Evolutionary conservation across 2,888 invertebrate genomes (phyloP), one percentile per base, ranked within the genome.

Genomic region (Cerastis leucographa): DNA sequence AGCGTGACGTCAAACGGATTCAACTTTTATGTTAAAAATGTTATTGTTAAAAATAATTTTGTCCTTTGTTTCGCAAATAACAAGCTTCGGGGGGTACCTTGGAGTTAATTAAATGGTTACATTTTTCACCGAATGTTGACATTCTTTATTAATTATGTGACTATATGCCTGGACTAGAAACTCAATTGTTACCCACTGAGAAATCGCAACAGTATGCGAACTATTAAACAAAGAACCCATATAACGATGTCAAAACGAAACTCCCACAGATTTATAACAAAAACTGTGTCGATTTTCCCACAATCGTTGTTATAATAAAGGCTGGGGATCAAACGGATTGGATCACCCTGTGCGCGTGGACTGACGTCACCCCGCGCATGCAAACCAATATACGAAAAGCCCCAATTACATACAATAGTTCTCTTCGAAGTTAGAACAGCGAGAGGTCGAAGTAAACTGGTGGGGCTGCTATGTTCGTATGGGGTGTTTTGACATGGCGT

Each of bases 401-500:
- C 83, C 74, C 88, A 67, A 85, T 84, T 77, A 69, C 42, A 68
- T 71, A 65, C 49, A 62, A 76, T 40, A 1, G 22, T 4, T 56
- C 71, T 54, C 46, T 74, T 72, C 29, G 67, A 69, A 71, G 74
- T 35, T 59, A 70, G 76, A 81, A 85, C 84, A 78, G 84, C 76
- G 78, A 85, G 77, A 85, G 93, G 62, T 91, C 92, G 83, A 14
- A 14, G 74, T 88, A 89, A 17, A 84, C 73, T 93, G 92, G 95
- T 84, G 80, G 79, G 62, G 78, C 62, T 74, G 77, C 70, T 74
- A 71, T 84, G 75, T 80, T 85, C 89, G 90, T 93, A 93, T 93
- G 90, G 96, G 95, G 95, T 96, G 95, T 96, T 95, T 93, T 96
- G 96, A 96, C 96, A 95, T 90, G 93, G 95, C 96, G 96, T 96